Conservation (phyloP, 2,888 invertebrate genomes). For the Allygus modestus region DNA sequence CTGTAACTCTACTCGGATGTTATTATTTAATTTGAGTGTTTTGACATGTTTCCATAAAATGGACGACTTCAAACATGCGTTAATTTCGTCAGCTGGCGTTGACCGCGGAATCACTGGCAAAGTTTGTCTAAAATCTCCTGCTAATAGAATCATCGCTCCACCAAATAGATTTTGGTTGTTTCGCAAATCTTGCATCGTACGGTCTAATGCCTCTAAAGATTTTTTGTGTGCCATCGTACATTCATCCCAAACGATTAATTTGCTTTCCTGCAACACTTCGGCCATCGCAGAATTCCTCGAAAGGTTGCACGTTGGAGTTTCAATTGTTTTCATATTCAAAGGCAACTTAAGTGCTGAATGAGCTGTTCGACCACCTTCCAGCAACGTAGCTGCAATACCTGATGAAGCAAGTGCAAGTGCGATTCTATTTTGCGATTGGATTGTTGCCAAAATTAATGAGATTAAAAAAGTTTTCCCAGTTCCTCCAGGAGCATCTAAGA, state of each 20-base stretch:
- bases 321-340: slow-evolving; percentile 70
- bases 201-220: slow-evolving; percentile 72
- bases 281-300: slow-evolving; percentile 64
- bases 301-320: slow-evolving; percentile 72
- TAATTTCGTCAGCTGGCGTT: slow-evolving; percentile 66
- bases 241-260: slow-evolving; percentile 74
- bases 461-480: slow-evolving; percentile 74
- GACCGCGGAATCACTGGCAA: slow-evolving; percentile 66
- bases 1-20: slow-evolving; percentile 62
- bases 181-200: slow-evolving; percentile 66
- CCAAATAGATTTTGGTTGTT: slow-evolving; percentile 65
- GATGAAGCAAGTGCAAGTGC: slow-evolving; percentile 73
- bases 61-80: slow-evolving; percentile 66
- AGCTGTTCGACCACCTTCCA: slow-evolving; percentile 72
- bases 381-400: slow-evolving; percentile 75
- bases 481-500: slow-evolving; percentile 72
- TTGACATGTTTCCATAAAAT: slow-evolving; percentile 66
- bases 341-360: slow-evolving; percentile 73
- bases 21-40: slow-evolving; percentile 52
- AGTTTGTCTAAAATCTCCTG: slow-evolving; percentile 65
- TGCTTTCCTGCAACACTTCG: slow-evolving; percentile 71
- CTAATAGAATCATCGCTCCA: slow-evolving; percentile 66
- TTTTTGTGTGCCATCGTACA: slow-evolving; percentile 71
- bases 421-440: slow-evolving; percentile 71
- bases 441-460: slow-evolving; percentile 72